Evolutionary conservation across 2,113 vertebrate genomes (phyloP), one percentile per base, ranked within the genome.

Genomic region (Dromiciops gliroides): DNA sequence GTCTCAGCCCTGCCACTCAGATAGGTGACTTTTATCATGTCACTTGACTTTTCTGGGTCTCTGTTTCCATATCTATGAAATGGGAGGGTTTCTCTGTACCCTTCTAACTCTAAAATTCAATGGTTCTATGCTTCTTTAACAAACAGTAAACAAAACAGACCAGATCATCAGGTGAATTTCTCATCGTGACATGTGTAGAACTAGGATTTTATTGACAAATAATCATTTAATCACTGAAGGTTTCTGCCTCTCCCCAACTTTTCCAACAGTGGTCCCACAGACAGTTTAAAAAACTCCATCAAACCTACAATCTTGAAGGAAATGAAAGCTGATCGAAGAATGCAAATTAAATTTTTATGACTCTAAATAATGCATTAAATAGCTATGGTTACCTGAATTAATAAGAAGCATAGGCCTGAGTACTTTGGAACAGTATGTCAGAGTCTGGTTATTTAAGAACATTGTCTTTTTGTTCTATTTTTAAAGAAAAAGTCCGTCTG

Each of bases 331-430:
- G 96, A 97, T 89, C 95, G 83, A 95, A 44, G 93, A 95, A 96
- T 75, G 90, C 51, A 49, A 94, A 94, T 97, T 97, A 97, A 97
- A 95, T 6, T 94, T 96, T 97, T 53, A 98, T 93, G 53, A 93
- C 67, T 50, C 51, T 98, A 96, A 97, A 97, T 97, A 97, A 97
- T 97, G 50, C n/a, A 98, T 95, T 96, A 91, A 95, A 89, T 94
- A 95, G 91, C 94, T 96, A 90, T 91, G 49, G 95, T 97, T 93
- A 94, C 94, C 94, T 91, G 92, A 88, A 83, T 95, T 92, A 94
- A 89, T 91, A 94, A 94, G 89, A 91, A 90, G 88, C 88, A 89
- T 23, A 22, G 88, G 51, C 53, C 93, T 92, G 31, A 93, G 53
- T 44, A 89, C 53, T 91, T 23, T 26, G 48, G 48, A 92, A 93